These are phyloP conservation scores for Tauraco erythrolophus DNA, from an alignment of 2,113 vertebrate species.

Conservation along the genomic window DNA sequence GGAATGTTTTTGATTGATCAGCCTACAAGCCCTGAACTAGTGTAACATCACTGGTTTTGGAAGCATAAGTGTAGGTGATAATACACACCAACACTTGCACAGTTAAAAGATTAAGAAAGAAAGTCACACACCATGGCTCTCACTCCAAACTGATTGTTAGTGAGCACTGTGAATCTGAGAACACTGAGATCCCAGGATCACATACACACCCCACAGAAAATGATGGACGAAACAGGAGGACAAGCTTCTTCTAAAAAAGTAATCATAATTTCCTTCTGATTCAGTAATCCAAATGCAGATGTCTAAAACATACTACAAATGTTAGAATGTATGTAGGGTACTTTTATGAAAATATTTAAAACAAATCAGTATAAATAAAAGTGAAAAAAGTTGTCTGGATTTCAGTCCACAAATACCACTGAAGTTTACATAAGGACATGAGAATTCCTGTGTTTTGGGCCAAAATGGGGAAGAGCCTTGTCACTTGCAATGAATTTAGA, in stretches of 20 bases:
- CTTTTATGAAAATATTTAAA: not conserved
- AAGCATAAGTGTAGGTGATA: not conserved
- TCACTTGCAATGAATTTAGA: not conserved
- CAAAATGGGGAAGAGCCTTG: not conserved
- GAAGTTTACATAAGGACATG: not conserved
- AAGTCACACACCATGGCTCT: rapidly evolving
- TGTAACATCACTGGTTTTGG: not conserved
- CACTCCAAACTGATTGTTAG: not conserved
- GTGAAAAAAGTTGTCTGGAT: not conserved
- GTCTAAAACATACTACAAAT: not conserved
- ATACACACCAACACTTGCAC: not conserved
- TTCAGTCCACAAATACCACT: not conserved
- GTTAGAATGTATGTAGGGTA: not conserved
- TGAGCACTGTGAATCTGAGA: not conserved
- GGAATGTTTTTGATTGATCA: not conserved
- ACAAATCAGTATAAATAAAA: not conserved
- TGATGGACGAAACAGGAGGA: not conserved
- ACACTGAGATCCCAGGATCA: not conserved
- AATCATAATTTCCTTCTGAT: not conserved
- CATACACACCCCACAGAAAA: not conserved
- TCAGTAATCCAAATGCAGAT: not conserved
- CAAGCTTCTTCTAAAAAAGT: not conserved
- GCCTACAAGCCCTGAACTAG: not conserved
- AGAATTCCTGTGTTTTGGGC: not conserved
- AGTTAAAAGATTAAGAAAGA: not conserved